These are phyloP conservation scores for Hypercompe scribonia DNA, from an alignment of 2,888 invertebrate genomes.

Conservation along the genomic window DNA sequence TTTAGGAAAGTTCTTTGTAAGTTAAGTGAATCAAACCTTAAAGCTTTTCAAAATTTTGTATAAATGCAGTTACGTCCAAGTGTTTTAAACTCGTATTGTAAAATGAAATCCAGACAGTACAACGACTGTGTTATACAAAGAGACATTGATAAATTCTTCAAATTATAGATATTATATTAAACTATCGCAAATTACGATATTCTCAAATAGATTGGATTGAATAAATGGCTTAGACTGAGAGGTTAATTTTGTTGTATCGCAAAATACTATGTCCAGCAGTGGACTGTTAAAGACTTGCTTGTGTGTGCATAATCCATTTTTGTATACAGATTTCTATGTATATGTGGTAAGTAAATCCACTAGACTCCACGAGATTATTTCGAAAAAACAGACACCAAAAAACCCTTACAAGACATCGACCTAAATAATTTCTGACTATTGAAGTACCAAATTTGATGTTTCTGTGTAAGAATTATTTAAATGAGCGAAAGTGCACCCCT, in stretches of 20 bases:
- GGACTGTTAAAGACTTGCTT: no score
- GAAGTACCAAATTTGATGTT: no score
- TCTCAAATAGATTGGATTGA: not conserved
- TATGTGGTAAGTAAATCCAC: not conserved
- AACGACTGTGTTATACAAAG: slow-evolving; percentile 17
- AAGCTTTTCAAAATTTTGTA: not conserved
- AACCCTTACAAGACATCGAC: not conserved
- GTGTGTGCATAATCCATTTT: no score
- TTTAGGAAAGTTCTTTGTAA: not conserved
- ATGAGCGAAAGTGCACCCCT: no score
- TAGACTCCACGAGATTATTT: not conserved
- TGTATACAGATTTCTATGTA: not conserved
- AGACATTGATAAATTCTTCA: not conserved
- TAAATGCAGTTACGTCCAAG: not conserved
- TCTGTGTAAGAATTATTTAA: no score
- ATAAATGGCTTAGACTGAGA: not conserved
- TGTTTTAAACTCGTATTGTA: slow-evolving; percentile 5
- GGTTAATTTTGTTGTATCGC: not conserved
- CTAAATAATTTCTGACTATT: no score
- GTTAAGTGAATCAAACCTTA: not conserved
- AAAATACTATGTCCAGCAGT: no score
- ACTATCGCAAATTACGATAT: not conserved
- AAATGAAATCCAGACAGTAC: slow-evolving; percentile 16
- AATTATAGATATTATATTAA: not conserved
- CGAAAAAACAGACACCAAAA: not conserved